Evolutionary conservation across 2,113 vertebrate species (phyloP), one percentile per base, ranked within the genome.

Genomic region (Antechinus stuartii): DNA sequence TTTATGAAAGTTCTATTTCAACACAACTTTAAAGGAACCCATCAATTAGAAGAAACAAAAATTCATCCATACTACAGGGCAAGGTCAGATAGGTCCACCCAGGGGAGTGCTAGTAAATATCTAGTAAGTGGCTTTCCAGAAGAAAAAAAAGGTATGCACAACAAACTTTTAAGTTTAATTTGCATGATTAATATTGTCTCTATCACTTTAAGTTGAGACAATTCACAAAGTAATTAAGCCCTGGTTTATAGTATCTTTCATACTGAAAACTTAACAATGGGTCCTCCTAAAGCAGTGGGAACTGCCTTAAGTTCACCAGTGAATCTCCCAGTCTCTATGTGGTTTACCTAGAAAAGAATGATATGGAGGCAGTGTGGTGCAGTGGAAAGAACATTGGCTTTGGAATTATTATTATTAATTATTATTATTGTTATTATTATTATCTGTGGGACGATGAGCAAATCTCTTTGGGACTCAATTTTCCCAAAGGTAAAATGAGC

Each of bases 391-490:
- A 0, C 25, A 61, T 0, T 42, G 56, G 12, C 24, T 93, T 8
- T 57, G 14, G 46, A 55, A 12, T 35, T 47, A 47, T 93, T 2
- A 55, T 5, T 55, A 30, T 0, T 16, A 92, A 49, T 50, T 47
- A 47, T 93, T 2, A 30, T 0, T 16, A 92, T 52, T 16, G 49
- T 52, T 47, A 47, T 93, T 2, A 55, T 5, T 55, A 30, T 0
- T 16, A 92, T 52, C 92, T 30, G 26, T 22, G 55, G 30, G 92
- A 89, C 50, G n/a, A 68, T 68, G 61, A 35, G 61, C 61, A 68
- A 68, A 27, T 35, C 30, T 68, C 30, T 56, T 93, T 96, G 92
- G 68, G 10, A 89, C 50, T 96, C 93, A 57, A 52, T 52, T 89
- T 91, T 91, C 91, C 93, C 84, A 68, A 90, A 49, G 30, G 11